Percentiles rank a stretch among this genome's conserved stretches.
Evolutionary conservation across 2,888 invertebrate species (phyloP).

Genomic region (Leptinotarsa juncta): DNA sequence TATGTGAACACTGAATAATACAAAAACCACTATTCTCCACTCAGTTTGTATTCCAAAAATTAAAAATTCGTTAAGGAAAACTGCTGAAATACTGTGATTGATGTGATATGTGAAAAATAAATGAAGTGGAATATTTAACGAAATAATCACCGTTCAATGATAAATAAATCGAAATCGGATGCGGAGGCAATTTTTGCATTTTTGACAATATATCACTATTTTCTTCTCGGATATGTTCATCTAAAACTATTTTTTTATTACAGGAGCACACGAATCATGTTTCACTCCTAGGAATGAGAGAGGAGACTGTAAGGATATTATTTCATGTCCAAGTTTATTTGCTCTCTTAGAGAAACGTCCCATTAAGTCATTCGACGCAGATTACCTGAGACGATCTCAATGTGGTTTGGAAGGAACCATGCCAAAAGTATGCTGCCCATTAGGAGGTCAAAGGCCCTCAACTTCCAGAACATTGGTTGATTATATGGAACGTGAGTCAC

Average conservation of each 20-base stretch:
- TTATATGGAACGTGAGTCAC: slow-evolving; percentile 26
- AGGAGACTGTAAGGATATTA: slow-evolving; percentile 68
- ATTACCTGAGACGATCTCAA: slow-evolving; percentile 72
- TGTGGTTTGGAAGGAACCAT: slow-evolving; percentile 73
- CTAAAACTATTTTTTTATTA: slow-evolving; percentile 24
- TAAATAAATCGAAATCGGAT: too few species aligned
- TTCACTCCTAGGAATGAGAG: slow-evolving; percentile 61
- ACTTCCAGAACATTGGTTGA: slow-evolving; percentile 21
- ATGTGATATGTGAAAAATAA: too few species aligned
- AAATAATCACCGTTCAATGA: too few species aligned
- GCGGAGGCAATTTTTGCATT: too few species aligned
- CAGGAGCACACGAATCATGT: slow-evolving; percentile 59
- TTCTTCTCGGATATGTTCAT: too few species aligned
- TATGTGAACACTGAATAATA: too few species aligned
- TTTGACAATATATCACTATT: too few species aligned
- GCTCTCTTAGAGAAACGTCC: slow-evolving; percentile 64
- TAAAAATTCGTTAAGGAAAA: too few species aligned
- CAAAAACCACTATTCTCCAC: too few species aligned
- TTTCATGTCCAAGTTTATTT: slow-evolving; percentile 64
- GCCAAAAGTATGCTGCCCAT: slow-evolving; percentile 72
- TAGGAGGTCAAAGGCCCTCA: slow-evolving; percentile 27
- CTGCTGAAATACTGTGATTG: too few species aligned
- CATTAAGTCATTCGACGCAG: slow-evolving; percentile 61
- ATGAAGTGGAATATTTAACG: too few species aligned
- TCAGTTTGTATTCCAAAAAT: too few species aligned